phyloP scores from a whole-genome alignment of 2,888 invertebrate species.

The Sarcophaga carnaria region DNA sequence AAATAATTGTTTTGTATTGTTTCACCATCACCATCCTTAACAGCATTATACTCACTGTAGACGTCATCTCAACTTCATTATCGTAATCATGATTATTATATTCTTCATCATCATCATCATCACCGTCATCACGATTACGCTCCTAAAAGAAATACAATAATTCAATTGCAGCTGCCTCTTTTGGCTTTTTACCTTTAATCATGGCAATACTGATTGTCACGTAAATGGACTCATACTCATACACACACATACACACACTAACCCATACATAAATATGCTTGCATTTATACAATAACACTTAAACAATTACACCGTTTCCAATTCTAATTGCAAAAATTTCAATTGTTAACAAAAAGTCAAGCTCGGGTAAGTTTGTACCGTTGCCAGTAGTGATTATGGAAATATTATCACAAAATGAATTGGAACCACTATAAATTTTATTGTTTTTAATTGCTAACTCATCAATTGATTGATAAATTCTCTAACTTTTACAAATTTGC shows the following conservation, averaged over 20 bases:
- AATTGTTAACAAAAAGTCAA: no score
- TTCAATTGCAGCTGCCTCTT: constrained; percentile 79
- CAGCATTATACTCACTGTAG: not conserved
- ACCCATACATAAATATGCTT: not conserved
- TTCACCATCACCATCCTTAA: constrained; percentile 39
- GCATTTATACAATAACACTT: constrained; percentile 12
- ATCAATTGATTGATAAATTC: no score
- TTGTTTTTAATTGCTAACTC: no score
- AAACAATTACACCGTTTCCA: constrained; percentile 50
- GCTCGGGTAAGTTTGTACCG: no score
- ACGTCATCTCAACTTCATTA: constrained; percentile 7
- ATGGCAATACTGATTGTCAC: constrained; percentile 42
- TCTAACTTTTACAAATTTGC: no score
- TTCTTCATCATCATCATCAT: constrained; percentile 16
- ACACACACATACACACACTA: not conserved
- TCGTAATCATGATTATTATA: constrained; percentile 25
- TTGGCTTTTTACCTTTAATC: constrained; percentile 71
- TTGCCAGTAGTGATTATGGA: no score
- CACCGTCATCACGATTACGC: constrained; percentile 40
- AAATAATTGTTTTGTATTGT: constrained; percentile 40
- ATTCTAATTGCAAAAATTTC: not conserved
- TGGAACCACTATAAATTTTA: no score
- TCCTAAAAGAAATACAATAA: constrained; percentile 69
- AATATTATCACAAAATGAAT: no score
- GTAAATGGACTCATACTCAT: constrained; percentile 16